A percentile compares a stretch with the other conserved stretches of the same genome.
These are phyloP conservation scores for Lepidocolaptes lacrymiger DNA, from an alignment of 2,797 vertebrate genomes.

Conservation along the genomic window DNA sequence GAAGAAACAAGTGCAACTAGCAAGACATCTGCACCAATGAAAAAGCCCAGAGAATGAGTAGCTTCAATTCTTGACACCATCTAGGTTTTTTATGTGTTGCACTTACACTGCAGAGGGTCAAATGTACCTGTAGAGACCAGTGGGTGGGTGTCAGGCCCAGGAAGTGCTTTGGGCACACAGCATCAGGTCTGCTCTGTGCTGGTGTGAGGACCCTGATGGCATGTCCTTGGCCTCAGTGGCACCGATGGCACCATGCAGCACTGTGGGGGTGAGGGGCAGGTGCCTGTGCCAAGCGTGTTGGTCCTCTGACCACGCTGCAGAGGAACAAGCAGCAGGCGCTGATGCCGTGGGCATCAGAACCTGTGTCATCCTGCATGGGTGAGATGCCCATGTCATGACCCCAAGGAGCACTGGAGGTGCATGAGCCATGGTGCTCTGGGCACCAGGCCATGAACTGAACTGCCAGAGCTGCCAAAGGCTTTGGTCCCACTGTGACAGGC, in stretches of 20 bases:
- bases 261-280: not conserved
- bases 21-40: not conserved
- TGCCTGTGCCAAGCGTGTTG: fast-evolving
- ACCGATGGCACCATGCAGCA: fast-evolving
- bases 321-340: not conserved
- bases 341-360: not conserved
- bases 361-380: not conserved
- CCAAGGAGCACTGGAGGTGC: not conserved
- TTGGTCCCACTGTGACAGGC: not conserved
- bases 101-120: not conserved
- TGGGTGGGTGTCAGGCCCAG: fast-evolving
- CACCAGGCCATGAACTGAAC: not conserved
- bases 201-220: not conserved
- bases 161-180: not conserved
- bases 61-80: not conserved
- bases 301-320: fast-evolving
- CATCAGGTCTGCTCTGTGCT: not conserved
- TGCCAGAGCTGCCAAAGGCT: fast-evolving
- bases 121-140: not conserved
- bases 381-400: not conserved
- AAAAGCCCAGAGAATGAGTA: not conserved
- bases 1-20: not conserved
- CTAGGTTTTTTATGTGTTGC: not conserved
- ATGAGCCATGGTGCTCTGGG: not conserved
- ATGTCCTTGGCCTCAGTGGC: not conserved